Evolutionary conservation across 2,113 vertebrate genomes (phyloP).

Genomic region (Gymnobelideus leadbeateri): DNA sequence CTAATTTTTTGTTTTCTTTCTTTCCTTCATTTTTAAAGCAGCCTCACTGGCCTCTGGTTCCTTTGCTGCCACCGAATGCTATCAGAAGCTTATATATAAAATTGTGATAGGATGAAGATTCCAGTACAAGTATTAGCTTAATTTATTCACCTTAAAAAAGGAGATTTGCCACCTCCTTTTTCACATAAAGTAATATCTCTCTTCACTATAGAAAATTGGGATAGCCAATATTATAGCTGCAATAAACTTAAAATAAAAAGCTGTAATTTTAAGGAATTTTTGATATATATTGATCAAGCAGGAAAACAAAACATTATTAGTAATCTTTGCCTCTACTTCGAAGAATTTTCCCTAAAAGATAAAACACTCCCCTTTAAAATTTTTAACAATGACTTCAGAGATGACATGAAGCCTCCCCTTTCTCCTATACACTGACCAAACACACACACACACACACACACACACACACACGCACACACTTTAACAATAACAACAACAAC

Average conservation of each 20-base stretch:
- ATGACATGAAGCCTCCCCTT: neutral
- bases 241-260: neutral
- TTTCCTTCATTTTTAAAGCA: neutral
- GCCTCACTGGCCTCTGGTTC: neutral
- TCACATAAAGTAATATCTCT: neutral
- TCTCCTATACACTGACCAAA: neutral
- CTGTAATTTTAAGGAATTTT: constrained; percentile 22
- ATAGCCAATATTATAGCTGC: neutral
- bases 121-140: neutral
- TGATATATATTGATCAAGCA: neutral
- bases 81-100: neutral
- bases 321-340: neutral
- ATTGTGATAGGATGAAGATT: neutral
- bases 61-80: neutral
- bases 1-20: constrained; percentile 10
- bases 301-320: neutral
- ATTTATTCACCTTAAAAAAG: neutral
- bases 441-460: neutral
- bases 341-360: neutral
- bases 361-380: neutral
- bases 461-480: neutral
- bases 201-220: neutral
- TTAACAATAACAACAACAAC: neutral
- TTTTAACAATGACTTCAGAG: neutral
- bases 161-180: neutral